These are phyloP conservation scores for Stegodyphus dumicola DNA, from an alignment of 1,140 invertebrate genomes.

Conservation along the genomic window DNA sequence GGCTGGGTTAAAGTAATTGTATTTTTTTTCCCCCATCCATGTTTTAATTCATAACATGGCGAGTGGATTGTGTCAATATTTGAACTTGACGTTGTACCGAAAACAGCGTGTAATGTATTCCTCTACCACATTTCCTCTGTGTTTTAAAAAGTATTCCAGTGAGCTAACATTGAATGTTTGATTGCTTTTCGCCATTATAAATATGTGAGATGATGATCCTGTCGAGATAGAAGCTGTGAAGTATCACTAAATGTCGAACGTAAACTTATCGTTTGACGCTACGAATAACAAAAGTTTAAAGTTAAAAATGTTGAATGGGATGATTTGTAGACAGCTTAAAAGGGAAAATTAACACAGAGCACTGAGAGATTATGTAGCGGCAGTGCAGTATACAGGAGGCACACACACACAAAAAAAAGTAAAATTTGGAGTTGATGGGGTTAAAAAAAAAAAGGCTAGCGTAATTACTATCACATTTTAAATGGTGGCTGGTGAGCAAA, in stretches of 20 bases:
- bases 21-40: background rate
- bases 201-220: background rate
- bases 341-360: conserved; percentile 42
- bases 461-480: background rate
- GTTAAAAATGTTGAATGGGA: background rate
- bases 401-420: background rate
- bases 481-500: conserved; percentile 13
- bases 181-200: conserved; percentile 21
- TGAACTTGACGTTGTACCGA: conserved; percentile 34
- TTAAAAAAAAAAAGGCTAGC: conserved; percentile 8
- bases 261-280: conserved; percentile 9
- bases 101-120: conserved; percentile 39
- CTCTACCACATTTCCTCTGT: background rate
- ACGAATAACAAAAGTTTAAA: background rate
- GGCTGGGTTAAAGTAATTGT: background rate
- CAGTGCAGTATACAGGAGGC: background rate
- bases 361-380: background rate
- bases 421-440: background rate
- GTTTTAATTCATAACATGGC: conserved; percentile 36
- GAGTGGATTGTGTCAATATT: conserved; percentile 48
- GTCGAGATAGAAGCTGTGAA: background rate
- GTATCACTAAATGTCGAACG: conserved; percentile 1
- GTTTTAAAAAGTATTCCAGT: conserved; percentile 4
- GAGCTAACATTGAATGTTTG: conserved; percentile 10
- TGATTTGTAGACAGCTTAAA: conserved; percentile 22